These are phyloP conservation scores for Dascillus cervinus DNA, from an alignment of 2,888 invertebrate genomes.

Conservation along the genomic window DNA sequence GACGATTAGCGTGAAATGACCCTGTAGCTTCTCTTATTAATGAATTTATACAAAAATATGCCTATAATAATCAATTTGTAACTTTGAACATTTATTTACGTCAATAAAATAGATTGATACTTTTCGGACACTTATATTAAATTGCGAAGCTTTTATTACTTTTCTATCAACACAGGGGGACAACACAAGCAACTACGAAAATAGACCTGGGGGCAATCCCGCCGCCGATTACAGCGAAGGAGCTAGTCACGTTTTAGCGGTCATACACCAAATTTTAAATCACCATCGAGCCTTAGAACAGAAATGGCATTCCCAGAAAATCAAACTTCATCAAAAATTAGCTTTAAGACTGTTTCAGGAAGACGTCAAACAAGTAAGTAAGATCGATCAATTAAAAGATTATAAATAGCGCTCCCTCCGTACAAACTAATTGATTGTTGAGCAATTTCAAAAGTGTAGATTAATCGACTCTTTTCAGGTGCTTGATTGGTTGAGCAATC, in stretches of 20 bases:
- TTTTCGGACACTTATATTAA: no score
- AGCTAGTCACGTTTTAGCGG: slow-evolving; percentile 91
- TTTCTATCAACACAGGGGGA: slow-evolving; percentile 29
- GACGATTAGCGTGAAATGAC: no score
- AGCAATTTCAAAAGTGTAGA: no score
- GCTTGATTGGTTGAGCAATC: slow-evolving; percentile 93
- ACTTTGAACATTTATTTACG: no score
- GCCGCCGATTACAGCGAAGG: slow-evolving; percentile 96
- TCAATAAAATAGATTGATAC: no score
- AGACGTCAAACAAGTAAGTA: slow-evolving; percentile 90
- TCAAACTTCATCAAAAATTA: slow-evolving; percentile 88
- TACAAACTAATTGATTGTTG: not conserved
- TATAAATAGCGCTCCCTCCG: no score
- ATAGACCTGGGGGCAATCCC: slow-evolving; percentile 66
- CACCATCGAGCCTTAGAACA: slow-evolving; percentile 91
- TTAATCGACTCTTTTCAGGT: slow-evolving; percentile 63
- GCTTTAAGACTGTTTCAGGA: slow-evolving; percentile 92
- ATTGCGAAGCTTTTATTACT: not conserved
- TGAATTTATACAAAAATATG: no score
- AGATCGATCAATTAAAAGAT: no score
- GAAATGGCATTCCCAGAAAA: slow-evolving; percentile 90
- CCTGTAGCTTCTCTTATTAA: no score
- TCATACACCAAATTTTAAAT: slow-evolving; percentile 93
- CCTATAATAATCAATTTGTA: no score
- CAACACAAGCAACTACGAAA: slow-evolving; percentile 48